Evolutionary conservation across 2,888 invertebrate species (phyloP).

Genomic region (Himalopsyche tibetana): DNA sequence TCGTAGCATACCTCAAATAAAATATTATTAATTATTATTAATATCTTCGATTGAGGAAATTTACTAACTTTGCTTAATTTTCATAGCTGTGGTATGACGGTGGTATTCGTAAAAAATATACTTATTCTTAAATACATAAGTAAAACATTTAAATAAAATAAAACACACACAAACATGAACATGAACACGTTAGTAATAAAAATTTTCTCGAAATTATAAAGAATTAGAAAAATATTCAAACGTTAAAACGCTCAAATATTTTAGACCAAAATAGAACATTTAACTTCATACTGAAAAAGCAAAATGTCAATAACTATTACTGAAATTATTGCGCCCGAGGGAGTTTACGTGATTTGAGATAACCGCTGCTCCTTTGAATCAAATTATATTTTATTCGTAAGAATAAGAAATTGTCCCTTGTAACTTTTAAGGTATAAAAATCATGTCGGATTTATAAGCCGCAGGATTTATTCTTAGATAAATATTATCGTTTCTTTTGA

Average conservation of each 20-base stretch:
- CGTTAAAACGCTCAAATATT: background rate
- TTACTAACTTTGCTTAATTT: no score
- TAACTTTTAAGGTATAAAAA: slow-evolving; percentile 25
- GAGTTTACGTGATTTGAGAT: slow-evolving; percentile 41
- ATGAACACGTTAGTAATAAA: no score
- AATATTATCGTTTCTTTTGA: slow-evolving; percentile 42
- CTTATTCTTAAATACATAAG: no score
- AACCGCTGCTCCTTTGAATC: slow-evolving; percentile 38
- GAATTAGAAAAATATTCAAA: background rate
- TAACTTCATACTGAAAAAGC: slow-evolving; percentile 15
- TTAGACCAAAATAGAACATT: slow-evolving; percentile 3
- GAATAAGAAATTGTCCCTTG: slow-evolving; percentile 24
- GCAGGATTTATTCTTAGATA: slow-evolving; percentile 24
- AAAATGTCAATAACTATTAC: slow-evolving; percentile 42
- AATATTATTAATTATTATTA: no score
- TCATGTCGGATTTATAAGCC: slow-evolving; percentile 44
- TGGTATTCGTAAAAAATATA: no score
- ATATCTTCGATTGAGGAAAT: no score
- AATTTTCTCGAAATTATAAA: no score
- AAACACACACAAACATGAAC: no score
- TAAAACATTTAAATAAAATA: no score
- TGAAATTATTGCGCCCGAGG: slow-evolving; percentile 31
- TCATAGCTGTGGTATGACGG: no score
- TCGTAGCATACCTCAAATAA: no score
- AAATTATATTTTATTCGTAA: slow-evolving; percentile 38